These are phyloP conservation scores for Pseudocheirus occidentalis DNA, from an alignment of 2,797 vertebrate genomes.

Conservation along the genomic window DNA sequence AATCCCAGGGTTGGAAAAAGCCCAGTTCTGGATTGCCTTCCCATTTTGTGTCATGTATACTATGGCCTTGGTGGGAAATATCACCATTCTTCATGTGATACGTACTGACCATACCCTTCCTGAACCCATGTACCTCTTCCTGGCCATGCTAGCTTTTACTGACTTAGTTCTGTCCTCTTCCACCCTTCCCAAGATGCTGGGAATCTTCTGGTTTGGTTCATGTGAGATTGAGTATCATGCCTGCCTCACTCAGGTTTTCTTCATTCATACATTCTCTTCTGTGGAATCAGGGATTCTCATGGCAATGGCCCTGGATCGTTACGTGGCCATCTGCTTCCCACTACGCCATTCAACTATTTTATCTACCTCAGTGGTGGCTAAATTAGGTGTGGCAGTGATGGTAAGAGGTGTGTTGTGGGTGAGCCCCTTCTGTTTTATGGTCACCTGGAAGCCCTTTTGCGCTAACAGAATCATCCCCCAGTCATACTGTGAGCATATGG, in stretches of 20 bases:
- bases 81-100: background rate
- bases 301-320: slow-evolving; percentile 72
- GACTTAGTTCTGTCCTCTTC: background rate
- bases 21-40: background rate
- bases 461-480: background rate
- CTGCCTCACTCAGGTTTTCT: slow-evolving; percentile 72
- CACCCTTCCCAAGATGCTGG: background rate
- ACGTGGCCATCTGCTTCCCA: slow-evolving; percentile 76
- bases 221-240: slow-evolving; percentile 49
- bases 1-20: background rate
- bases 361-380: slow-evolving; percentile 41
- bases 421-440: slow-evolving; percentile 15
- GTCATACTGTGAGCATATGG: slow-evolving; percentile 44
- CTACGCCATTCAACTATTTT: slow-evolving; percentile 64
- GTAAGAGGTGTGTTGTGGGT: slow-evolving; percentile 6
- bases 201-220: slow-evolving; percentile 54
- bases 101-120: slow-evolving; percentile 28
- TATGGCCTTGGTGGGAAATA: background rate
- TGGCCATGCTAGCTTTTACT: background rate
- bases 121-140: background rate
- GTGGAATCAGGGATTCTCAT: slow-evolving; percentile 64
- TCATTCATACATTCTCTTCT: slow-evolving; percentile 61
- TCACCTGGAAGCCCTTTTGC: slow-evolving; percentile 24
- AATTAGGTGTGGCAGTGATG: slow-evolving; percentile 4
- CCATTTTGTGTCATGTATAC: slow-evolving; percentile 1